Conservation (phyloP, 2,113 vertebrate genomes). For the Irena cyanogastra region DNA sequence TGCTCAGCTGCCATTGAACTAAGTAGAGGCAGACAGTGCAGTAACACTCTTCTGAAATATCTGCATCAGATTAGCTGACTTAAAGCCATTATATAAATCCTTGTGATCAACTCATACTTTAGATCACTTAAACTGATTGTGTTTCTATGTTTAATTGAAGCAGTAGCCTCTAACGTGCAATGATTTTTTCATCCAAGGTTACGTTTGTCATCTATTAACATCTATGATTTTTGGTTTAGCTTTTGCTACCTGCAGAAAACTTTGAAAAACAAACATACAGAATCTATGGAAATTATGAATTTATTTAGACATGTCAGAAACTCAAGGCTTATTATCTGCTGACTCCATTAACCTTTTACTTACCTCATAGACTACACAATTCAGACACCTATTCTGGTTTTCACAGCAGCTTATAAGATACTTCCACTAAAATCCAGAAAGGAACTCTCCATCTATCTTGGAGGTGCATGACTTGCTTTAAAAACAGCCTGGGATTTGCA, state of each 20-base stretch:
- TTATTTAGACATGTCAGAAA: neutral
- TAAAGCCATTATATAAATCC: neutral
- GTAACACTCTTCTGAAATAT: neutral
- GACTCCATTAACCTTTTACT: neutral
- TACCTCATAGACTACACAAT: neutral
- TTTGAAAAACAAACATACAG: neutral
- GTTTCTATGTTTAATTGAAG: neutral
- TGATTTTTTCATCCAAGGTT: neutral
- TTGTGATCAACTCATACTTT: neutral
- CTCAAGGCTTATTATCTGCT: neutral
- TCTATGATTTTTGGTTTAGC: neutral
- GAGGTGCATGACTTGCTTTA: neutral
- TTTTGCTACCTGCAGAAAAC: neutral
- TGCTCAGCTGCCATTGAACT: neutral
- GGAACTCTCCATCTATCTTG: neutral
- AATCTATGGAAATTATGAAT: neutral
- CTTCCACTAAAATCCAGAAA: neutral
- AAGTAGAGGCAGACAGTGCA: neutral
- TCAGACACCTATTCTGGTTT: neutral
- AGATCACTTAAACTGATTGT: neutral
- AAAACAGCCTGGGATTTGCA: conserved; percentile 7
- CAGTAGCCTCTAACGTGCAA: neutral
- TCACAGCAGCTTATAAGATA: neutral
- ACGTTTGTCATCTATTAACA: neutral
- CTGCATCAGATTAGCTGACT: neutral